These are phyloP conservation scores for Orthonyx spaldingii DNA, from an alignment of 2,113 vertebrate species.

Conservation along the genomic window DNA sequence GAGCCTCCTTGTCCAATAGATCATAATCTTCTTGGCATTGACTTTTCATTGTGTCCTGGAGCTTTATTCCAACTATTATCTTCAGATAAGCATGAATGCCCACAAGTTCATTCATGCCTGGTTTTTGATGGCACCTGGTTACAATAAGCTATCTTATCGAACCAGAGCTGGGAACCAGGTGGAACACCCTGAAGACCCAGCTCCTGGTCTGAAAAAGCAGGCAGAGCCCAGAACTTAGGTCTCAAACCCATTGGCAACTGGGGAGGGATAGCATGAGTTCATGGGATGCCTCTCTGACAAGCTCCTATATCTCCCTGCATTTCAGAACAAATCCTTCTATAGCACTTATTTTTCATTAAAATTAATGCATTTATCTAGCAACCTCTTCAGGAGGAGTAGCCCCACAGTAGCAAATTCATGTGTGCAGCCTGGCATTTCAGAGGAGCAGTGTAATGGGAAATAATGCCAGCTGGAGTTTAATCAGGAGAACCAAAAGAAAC, in stretches of 20 bases:
- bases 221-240: neutral
- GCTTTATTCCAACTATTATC: neutral
- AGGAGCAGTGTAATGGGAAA: neutral
- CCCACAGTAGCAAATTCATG: neutral
- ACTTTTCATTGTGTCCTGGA: neutral
- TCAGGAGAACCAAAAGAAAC: neutral
- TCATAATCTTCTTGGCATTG: conserved; percentile 23
- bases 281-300: neutral
- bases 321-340: neutral
- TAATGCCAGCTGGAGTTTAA: neutral
- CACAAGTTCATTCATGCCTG: neutral
- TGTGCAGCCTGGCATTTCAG: neutral
- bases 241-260: neutral
- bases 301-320: neutral
- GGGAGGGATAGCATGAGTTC: neutral
- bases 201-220: neutral
- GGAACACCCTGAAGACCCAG: neutral
- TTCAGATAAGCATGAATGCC: neutral
- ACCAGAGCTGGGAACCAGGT: neutral
- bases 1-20: neutral
- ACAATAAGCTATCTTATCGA: neutral
- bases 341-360: neutral
- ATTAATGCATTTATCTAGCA: neutral
- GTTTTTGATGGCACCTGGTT: neutral
- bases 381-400: neutral